Evolutionary conservation across 2,113 vertebrate genomes (phyloP).

Genomic region (Oxyruncus cristatus): DNA sequence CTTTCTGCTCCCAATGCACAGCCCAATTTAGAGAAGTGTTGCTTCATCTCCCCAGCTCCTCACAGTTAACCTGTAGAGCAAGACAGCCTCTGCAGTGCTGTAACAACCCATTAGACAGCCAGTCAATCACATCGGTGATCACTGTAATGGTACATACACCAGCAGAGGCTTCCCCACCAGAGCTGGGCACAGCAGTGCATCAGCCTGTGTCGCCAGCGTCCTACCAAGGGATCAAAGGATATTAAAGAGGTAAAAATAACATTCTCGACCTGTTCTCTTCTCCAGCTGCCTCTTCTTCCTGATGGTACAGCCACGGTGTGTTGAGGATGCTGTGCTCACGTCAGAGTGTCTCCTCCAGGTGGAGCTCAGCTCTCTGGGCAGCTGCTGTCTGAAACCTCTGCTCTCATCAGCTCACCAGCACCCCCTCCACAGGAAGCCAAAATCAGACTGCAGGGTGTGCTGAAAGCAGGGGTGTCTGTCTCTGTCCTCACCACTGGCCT

Average conservation of each 20-base stretch:
- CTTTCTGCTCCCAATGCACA: conserved; percentile 20
- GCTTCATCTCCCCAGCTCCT: conserved; percentile 34
- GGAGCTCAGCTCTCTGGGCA: not conserved
- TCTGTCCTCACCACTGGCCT: not conserved
- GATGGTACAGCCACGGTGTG: not conserved
- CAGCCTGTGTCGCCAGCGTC: not conserved
- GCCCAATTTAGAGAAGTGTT: conserved; percentile 32
- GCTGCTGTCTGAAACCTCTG: not conserved
- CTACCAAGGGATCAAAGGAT: not conserved
- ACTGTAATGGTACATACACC: not conserved
- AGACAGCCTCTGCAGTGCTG: conserved; percentile 14
- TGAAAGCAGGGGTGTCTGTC: not conserved
- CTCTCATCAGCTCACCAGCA: not conserved
- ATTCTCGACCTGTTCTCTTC: not conserved
- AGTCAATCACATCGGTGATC: conserved; percentile 20
- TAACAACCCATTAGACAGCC: conserved; percentile 24
- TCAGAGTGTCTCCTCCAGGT: not conserved
- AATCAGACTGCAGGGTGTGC: not conserved
- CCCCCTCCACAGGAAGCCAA: not conserved
- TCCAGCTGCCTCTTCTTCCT: not conserved
- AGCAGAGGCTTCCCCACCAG: not conserved
- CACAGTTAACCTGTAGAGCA: conserved; percentile 33
- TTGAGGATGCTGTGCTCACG: not conserved
- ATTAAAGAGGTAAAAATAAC: not conserved
- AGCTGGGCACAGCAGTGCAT: not conserved